Base-by-base conservation (phyloP, 2,888 invertebrate species). In the Coelinius sp. region DNA sequence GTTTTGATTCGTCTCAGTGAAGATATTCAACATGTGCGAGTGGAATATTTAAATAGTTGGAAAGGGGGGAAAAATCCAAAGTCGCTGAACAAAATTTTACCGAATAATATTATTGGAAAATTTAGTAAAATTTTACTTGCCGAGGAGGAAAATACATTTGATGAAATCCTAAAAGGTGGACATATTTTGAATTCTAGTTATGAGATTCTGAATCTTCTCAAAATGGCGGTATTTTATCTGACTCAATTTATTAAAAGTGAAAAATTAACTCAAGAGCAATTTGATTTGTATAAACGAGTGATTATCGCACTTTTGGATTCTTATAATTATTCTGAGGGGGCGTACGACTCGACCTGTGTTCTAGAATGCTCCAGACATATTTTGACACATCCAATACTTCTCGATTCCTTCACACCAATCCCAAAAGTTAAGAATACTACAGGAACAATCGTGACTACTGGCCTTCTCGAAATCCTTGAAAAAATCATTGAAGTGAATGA, bases 31-130 rank as follows among this genome's bases (percentile, higher is more conserved):
- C 86, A 80, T 35, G 68, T 83, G 22, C 80, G 90, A 64, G 83
- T 89, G 38, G 88, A 88, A 70, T 92, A 92, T 79, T 84, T 92
- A 1, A 85, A 85, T 0, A 88, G 88, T 77, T 92, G 92, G 92
- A 83, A 84, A 22, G 81, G 85, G 0, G 73, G 75, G 44, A 79
- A 87, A 38, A 85, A 88, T 1, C 83, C 87, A 12, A 59, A 81
- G 4, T 72, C 88, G 14, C 81, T 89, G 12, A 88, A 89, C 64
- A 80, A 84, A 17, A 75, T 84, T 35, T 83, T 83, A 1, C 82
- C 85, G 70, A 88, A 88, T 73, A 80, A 76, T 68, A 77, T 88
- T 7, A 77, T 90, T 2, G 83, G 82, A 68, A 88, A 84, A 72
- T 80, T 91, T 70, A 90, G 90, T 6, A 88, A 86, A 79, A 85